These are phyloP conservation scores for Elaphurus davidianus DNA, from an alignment of 2,113 vertebrate genomes.

Conservation along the genomic window DNA sequence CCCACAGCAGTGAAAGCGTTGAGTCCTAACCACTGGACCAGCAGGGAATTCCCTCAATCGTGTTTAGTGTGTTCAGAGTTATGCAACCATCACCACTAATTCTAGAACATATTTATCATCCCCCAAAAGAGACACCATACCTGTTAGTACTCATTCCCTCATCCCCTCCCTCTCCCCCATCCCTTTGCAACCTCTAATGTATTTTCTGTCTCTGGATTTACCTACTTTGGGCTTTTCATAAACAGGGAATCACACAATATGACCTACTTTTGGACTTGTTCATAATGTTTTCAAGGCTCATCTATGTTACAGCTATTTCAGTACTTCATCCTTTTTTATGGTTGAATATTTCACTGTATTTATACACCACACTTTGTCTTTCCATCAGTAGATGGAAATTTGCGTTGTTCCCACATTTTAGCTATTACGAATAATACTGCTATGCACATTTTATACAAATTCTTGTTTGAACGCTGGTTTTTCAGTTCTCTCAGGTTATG, in stretches of 20 bases:
- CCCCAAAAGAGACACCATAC: neutral
- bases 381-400: neutral
- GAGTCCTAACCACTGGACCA: neutral
- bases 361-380: neutral
- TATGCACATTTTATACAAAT: neutral
- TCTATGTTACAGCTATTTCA: neutral
- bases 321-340: neutral
- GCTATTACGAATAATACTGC: neutral
- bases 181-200: neutral
- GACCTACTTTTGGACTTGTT: neutral
- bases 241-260: neutral
- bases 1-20: neutral
- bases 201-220: neutral
- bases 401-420: neutral
- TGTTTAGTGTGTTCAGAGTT: neutral
- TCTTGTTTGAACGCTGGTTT: neutral
- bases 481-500: neutral
- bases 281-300: neutral
- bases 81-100: neutral
- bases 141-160: neutral
- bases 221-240: neutral
- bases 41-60: neutral
- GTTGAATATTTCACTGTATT: neutral
- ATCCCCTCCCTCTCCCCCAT: too few species aligned
- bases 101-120: neutral